Conservation (phyloP, 2,113 vertebrate genomes). For the Periophthalmodon schlosseri region DNA sequence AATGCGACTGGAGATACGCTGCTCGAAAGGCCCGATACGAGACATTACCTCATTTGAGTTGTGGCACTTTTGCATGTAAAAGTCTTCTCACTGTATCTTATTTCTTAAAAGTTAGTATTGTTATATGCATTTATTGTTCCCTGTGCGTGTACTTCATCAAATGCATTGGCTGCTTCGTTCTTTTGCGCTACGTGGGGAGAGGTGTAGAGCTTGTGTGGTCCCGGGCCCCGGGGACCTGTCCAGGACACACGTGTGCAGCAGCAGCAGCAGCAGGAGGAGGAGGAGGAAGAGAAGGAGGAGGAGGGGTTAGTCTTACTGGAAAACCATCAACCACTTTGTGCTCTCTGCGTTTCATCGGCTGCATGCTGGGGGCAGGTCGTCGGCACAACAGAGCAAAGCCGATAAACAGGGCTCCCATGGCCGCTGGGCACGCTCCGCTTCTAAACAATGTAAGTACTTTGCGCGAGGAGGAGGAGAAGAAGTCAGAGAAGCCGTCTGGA, state of each 20-base stretch:
- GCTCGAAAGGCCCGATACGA: conserved; percentile 48
- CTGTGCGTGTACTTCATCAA: conserved; percentile 20
- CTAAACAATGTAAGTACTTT: conserved; percentile 55
- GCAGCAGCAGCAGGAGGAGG: conserved; percentile 63
- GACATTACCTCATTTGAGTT: conserved; percentile 59
- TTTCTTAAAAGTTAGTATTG: background rate
- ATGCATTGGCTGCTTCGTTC: conserved; percentile 20
- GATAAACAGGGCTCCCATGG: conserved; percentile 73
- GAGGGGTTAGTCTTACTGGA: background rate
- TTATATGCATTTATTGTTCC: background rate
- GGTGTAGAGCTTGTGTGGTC: conserved; percentile 79
- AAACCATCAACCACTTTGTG: conserved; percentile 15
- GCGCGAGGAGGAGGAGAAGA: conserved; percentile 17
- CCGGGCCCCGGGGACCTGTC: conserved; percentile 72
- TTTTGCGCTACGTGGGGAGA: conserved; percentile 37
- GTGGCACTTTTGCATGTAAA: conserved; percentile 38
- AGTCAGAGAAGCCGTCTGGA: conserved; percentile 14
- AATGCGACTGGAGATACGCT: conserved; percentile 47
- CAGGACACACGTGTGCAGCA: conserved; percentile 78
- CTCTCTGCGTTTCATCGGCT: conserved; percentile 52
- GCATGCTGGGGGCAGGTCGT: conserved; percentile 76
- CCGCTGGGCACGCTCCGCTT: conserved; percentile 67
- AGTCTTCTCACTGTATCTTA: background rate
- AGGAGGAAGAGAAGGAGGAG: no score
- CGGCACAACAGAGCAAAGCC: conserved; percentile 60